A percentile compares a stretch with the other conserved stretches of the same genome.
Conservation (phyloP, 2,113 vertebrate species). For the Jacana jacana region DNA sequence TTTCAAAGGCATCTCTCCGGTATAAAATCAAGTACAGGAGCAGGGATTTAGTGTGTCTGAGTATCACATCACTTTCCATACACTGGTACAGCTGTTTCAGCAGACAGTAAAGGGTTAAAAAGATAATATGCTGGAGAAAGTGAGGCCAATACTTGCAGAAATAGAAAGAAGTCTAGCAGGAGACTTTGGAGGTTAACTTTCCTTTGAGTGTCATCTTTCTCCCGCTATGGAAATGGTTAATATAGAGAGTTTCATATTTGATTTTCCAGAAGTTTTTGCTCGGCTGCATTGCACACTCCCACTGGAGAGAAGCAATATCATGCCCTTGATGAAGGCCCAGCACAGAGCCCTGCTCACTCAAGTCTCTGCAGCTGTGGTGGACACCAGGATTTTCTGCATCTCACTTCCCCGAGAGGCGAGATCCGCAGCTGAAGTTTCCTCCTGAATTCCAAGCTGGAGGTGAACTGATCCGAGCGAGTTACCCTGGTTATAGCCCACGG, state of each 20-base stretch:
- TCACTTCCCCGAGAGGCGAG: neutral
- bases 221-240: neutral
- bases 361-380: neutral
- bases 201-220: neutral
- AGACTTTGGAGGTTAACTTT: neutral
- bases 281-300: neutral
- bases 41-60: neutral
- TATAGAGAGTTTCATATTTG: neutral
- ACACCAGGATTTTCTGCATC: neutral
- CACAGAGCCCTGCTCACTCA: neutral
- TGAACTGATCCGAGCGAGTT: accelerated
- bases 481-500: accelerated
- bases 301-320: accelerated
- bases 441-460: accelerated
- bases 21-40: neutral
- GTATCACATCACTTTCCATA: accelerated
- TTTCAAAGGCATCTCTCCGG: neutral
- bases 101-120: neutral
- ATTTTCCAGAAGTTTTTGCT: neutral
- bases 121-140: neutral
- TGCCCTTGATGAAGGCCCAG: neutral
- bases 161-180: neutral
- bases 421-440: accelerated
- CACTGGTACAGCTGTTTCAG: neutral
- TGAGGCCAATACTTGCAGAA: neutral